phyloP scores from a whole-genome alignment of 2,113 vertebrate species.

The Brachyhypopomus gauderio region DNA sequence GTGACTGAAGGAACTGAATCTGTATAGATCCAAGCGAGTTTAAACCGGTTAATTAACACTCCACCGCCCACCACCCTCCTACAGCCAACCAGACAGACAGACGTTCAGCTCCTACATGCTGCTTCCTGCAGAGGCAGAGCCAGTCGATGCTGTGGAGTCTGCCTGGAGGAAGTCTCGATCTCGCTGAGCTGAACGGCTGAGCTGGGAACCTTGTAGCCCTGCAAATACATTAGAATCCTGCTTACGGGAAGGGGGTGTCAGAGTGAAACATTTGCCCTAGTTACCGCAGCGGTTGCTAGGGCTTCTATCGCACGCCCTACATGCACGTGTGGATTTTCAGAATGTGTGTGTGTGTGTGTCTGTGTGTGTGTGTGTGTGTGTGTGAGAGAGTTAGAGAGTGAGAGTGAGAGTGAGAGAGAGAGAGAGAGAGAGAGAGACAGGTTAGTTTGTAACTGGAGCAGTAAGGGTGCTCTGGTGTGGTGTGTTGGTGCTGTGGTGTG shows the following conservation, averaged over 20 bases:
- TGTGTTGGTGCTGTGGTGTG: no score
- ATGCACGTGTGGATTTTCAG: conserved; percentile 3
- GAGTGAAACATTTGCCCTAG: conserved; percentile 55
- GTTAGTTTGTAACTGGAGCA: neutral
- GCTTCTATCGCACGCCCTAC: conserved; percentile 40
- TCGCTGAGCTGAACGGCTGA: neutral
- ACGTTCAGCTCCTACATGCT: no score
- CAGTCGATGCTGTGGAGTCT: neutral
- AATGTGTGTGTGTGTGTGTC: conserved; percentile 11
- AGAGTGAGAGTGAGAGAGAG: no score
- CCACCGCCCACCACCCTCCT: neutral
- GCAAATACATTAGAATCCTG: conserved; percentile 31
- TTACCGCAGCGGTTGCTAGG: conserved; percentile 64
- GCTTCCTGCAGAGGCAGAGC: no score
- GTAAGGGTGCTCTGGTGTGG: neutral
- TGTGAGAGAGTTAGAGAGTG: no score
- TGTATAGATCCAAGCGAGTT: neutral
- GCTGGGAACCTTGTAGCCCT: neutral
- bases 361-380: no score
- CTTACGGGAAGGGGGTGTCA: conserved; percentile 54
- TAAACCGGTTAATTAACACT: neutral
- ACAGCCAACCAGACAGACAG: neutral
- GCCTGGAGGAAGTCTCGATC: neutral
- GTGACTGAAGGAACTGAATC: neutral
- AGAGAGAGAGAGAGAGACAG: no score